phyloP scores from a whole-genome alignment of 2,113 vertebrate genomes.

The Hydrochoerus hydrochaeris region DNA sequence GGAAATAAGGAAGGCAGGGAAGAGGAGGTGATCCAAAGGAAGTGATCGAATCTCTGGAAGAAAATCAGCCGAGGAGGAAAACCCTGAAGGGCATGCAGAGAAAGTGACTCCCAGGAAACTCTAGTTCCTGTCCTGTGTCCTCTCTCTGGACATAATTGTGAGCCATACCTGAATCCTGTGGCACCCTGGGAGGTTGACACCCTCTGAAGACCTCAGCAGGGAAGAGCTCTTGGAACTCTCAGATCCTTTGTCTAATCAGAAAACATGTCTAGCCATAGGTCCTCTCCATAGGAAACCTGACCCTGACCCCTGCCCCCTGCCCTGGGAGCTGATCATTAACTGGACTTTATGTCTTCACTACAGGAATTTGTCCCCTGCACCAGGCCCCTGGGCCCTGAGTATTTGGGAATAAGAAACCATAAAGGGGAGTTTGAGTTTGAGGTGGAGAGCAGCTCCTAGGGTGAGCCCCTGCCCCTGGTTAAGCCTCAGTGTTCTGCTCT shows the following conservation, averaged over 20 bases:
- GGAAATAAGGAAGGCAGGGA: background rate
- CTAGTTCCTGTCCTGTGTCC: background rate
- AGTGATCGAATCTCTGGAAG: background rate
- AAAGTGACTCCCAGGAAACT: background rate
- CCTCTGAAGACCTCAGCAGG: background rate
- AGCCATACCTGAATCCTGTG: background rate
- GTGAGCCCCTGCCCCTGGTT: background rate
- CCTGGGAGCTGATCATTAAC: background rate
- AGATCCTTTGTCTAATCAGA: background rate
- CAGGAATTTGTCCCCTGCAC: background rate
- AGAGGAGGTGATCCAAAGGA: background rate
- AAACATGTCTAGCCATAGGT: background rate
- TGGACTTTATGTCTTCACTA: background rate
- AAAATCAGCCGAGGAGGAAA: background rate
- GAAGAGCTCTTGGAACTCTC: background rate
- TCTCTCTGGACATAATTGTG: background rate
- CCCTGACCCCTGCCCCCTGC: too few relatives aligned
- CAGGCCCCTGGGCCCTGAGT: background rate
- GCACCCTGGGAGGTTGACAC: background rate
- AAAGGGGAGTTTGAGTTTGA: background rate
- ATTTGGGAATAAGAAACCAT: background rate
- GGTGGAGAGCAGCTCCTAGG: background rate
- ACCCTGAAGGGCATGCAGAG: background rate
- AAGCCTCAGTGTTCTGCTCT: background rate
- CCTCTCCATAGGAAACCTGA: background rate